Base-by-base conservation (phyloP, 2,113 vertebrate species). In the Lepus europaeus region DNA sequence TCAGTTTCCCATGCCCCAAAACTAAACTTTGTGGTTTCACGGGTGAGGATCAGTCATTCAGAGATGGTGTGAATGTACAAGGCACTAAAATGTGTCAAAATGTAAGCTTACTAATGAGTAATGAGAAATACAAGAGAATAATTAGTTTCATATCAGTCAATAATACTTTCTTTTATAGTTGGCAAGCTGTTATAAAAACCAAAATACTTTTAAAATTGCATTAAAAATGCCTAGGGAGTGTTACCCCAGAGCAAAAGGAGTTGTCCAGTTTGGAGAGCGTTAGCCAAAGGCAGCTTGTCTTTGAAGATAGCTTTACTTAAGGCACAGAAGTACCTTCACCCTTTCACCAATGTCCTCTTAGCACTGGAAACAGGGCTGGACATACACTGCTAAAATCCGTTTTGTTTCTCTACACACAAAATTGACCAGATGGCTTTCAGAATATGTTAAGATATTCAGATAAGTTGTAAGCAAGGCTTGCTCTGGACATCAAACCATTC, bases 361-460 rank as follows among this genome's bases (percentile, higher is more conserved):
- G 13, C 25, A 39, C 4, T 70, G 36, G 51, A 13, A 49, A 51
- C 13, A 49, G 19, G 51, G 25, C 19, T 61, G 53, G 82, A 68
- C 72, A 73, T 8, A 63, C 17, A n/a, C 23, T 27, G 59, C 25
- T 63, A 23, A 83, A 82, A 68, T 69, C 5, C 72, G 16, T 31
- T 91, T 89, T 59, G 53, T n/a, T 84, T 94, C 76, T 82, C 70
- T 78, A 49, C 1, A 72, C 5, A 45, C 4, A 31, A 89, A 29
- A 61, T 13, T 81, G 68, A 36, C 36, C 31, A 66, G 5, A 29
- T 80, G 45, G 7, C 56, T 93, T 87, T 23, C 25, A 94, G 27
- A 94, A 89, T 82, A 78, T n/a, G 49, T 84, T 73, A 85, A 53
- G n/a, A 88, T 59, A 77, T 78, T 68, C 36, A 89, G 68, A 73